A percentile compares a stretch with the other conserved stretches of the same genome.
phyloP scores from a whole-genome alignment of 2,888 invertebrate genomes.

The Agrochola circellaris region DNA sequence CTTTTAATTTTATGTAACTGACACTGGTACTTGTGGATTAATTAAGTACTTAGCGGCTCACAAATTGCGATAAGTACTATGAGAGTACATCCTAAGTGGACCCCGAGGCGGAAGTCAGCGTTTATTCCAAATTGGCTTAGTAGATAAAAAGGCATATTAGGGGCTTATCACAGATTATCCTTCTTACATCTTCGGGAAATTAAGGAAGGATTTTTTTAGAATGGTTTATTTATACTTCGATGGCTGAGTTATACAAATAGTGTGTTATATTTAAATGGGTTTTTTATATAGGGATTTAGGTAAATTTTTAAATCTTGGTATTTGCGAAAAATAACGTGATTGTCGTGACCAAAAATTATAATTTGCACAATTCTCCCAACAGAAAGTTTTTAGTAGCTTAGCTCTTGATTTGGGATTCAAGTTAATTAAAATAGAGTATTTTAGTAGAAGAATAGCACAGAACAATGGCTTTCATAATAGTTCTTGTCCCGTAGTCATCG shows the following conservation, averaged over 20 bases:
- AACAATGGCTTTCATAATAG: slow-evolving; percentile 9
- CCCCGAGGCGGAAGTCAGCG: slow-evolving; percentile 27
- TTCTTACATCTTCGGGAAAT: slow-evolving; percentile 22
- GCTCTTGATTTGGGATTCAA: too few relatives aligned
- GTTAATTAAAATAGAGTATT: background rate
- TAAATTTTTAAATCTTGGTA: background rate
- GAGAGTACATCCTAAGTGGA: slow-evolving; percentile 28
- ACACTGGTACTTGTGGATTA: slow-evolving; percentile 8
- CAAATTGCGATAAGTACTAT: slow-evolving; percentile 39
- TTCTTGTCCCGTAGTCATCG: background rate
- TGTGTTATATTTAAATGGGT: background rate
- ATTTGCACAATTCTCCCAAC: background rate
- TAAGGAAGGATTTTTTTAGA: background rate
- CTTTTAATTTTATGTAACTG: slow-evolving; percentile 11
- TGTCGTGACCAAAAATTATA: background rate
- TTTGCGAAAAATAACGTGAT: background rate
- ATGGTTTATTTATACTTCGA: background rate
- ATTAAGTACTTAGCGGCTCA: slow-evolving; percentile 41
- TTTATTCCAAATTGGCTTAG: slow-evolving; percentile 44
- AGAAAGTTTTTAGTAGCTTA: background rate
- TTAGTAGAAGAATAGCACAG: background rate
- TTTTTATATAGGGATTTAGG: too few relatives aligned
- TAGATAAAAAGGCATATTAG: slow-evolving; percentile 29
- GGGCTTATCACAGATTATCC: slow-evolving; percentile 40
- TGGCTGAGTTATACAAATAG: background rate